Conservation (phyloP, 2,113 vertebrate genomes). For the Cepphus grylle region DNA sequence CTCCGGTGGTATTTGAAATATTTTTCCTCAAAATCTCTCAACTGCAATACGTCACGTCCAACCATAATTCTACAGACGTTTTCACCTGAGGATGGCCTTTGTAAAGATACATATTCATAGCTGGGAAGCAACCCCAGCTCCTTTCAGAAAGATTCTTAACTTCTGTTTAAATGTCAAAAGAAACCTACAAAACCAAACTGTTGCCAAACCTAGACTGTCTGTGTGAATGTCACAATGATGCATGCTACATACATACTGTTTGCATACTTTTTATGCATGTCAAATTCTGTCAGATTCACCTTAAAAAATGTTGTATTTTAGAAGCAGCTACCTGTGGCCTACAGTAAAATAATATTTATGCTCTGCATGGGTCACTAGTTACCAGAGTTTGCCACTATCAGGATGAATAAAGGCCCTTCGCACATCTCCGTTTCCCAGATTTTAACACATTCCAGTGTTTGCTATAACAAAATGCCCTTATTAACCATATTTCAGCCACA, state of each 20-base stretch:
- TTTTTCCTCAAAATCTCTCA: not conserved
- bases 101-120: conserved; percentile 13
- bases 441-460: not conserved
- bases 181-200: conserved; percentile 46
- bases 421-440: not conserved
- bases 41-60: not conserved
- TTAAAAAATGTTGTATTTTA: conserved; percentile 55
- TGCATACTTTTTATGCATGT: conserved; percentile 37
- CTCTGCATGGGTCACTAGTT: conserved; percentile 27
- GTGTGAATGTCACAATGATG: conserved; percentile 64
- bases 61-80: not conserved
- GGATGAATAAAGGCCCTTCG: not conserved
- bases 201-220: conserved; percentile 52
- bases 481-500: not conserved
- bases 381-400: not conserved
- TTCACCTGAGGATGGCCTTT: conserved; percentile 50
- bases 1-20: not conserved
- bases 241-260: not conserved
- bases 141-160: conserved; percentile 56
- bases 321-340: conserved; percentile 7
- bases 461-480: not conserved
- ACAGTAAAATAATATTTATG: conserved; percentile 23
- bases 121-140: conserved; percentile 19
- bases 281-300: conserved; percentile 62
- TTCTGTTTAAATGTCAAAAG: conserved; percentile 70